Evolutionary conservation across 2,888 invertebrate species (phyloP).

Genomic region (Tenthredo mesomela): DNA sequence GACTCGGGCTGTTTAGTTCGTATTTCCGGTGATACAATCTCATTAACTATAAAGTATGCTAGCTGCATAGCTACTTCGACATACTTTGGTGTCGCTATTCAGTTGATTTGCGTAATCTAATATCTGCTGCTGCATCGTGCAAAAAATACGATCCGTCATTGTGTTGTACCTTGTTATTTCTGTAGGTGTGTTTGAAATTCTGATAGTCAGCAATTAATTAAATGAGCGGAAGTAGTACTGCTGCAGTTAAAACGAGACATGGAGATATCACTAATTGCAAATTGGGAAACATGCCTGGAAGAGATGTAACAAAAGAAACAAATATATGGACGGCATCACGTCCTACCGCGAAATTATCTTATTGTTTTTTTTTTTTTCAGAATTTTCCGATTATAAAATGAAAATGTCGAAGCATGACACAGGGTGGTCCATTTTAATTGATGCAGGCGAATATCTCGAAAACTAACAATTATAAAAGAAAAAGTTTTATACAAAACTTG

Average conservation of each 20-base stretch:
- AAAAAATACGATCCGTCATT: neutral
- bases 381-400: neutral
- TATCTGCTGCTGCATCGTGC: conserved; percentile 18
- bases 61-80: conserved; percentile 32
- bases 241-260: neutral
- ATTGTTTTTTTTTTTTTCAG: neutral
- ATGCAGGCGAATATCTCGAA: too few relatives aligned
- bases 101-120: conserved; percentile 20
- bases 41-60: conserved; percentile 14
- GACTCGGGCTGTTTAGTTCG: too few relatives aligned
- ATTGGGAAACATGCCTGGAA: neutral
- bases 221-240: neutral
- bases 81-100: neutral
- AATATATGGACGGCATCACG: neutral
- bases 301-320: neutral
- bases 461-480: too few relatives aligned
- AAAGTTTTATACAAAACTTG: too few relatives aligned
- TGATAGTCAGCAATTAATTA: neutral
- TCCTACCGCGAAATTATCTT: neutral
- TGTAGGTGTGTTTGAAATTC: neutral
- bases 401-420: neutral
- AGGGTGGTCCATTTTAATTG: too few relatives aligned
- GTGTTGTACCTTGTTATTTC: neutral
- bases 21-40: neutral
- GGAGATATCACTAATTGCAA: neutral